A percentile compares a stretch with the other conserved stretches of the same genome.
Conservation (phyloP, 2,888 invertebrate species). For the Acronicta psi region DNA sequence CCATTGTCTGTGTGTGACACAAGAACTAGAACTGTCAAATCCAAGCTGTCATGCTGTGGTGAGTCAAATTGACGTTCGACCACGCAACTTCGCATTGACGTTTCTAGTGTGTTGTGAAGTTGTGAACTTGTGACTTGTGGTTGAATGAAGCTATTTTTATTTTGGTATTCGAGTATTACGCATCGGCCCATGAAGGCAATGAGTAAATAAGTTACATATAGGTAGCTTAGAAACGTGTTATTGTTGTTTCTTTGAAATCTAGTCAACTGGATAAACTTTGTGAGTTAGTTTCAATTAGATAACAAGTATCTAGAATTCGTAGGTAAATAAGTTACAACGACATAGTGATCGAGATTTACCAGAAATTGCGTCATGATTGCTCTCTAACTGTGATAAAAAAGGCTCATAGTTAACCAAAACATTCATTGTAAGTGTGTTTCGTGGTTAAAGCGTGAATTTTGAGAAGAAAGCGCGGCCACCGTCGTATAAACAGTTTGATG, state of each 20-base stretch:
- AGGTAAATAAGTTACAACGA: constrained; percentile 14
- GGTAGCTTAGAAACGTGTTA: constrained; percentile 13
- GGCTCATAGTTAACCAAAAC: constrained; percentile 3
- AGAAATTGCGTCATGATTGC: constrained; percentile 51
- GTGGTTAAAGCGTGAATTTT: constrained; percentile 21
- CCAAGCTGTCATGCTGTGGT: no score
- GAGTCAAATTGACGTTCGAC: no score
- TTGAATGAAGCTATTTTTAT: constrained; percentile 27
- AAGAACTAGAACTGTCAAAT: no score
- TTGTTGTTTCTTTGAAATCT: constrained; percentile 29
- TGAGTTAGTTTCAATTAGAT: background rate
- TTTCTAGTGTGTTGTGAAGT: no score
- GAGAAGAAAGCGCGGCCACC: constrained; percentile 29
- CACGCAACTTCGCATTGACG: no score
- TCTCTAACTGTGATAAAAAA: constrained; percentile 24
- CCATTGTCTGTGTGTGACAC: no score
- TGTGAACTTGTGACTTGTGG: no score
- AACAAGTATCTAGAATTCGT: constrained; percentile 1
- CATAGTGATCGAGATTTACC: constrained; percentile 7
- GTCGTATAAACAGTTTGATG: constrained; percentile 72
- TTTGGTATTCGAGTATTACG: constrained; percentile 35
- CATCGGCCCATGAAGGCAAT: constrained; percentile 31
- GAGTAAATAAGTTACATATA: constrained; percentile 8
- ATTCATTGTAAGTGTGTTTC: constrained; percentile 11
- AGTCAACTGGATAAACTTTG: constrained; percentile 11